Conservation (phyloP, 2,888 invertebrate species). For the Drosophila anceps region DNA sequence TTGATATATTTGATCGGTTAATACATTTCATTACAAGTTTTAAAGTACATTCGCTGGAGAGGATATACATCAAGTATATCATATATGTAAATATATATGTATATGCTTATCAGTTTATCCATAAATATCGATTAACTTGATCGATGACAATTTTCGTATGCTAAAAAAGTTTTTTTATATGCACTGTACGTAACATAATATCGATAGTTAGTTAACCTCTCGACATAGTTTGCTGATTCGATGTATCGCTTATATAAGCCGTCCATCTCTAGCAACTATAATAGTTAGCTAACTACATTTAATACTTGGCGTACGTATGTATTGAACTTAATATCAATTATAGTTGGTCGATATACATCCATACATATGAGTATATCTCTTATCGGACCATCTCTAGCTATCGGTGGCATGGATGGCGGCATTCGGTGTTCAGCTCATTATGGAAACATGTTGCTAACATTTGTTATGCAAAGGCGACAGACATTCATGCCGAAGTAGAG, state of each 20-base stretch:
- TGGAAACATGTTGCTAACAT: conserved; percentile 78
- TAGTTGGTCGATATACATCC: neutral
- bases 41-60: no score
- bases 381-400: conserved; percentile 7
- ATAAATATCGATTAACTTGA: neutral
- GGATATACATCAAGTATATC: no score
- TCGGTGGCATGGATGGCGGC: neutral
- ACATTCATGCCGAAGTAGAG: conserved; percentile 50
- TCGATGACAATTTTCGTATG: neutral
- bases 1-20: no score
- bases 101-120: no score
- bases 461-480: conserved; percentile 77
- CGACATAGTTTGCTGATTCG: no score
- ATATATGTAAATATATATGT: no score
- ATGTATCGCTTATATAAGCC: neutral
- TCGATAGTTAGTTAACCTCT: neutral
- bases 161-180: no score
- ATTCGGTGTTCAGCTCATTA: conserved; percentile 57
- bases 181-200: neutral
- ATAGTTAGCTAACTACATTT: neutral
- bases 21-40: no score
- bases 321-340: neutral
- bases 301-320: neutral
- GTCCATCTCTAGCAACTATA: neutral
- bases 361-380: neutral